Percentiles rank a stretch among this genome's conserved stretches.
Evolutionary conservation across 37 sponge, comb jelly and placozoan species (phyloP).

Genomic region (Cliona cf. orientalis): DNA sequence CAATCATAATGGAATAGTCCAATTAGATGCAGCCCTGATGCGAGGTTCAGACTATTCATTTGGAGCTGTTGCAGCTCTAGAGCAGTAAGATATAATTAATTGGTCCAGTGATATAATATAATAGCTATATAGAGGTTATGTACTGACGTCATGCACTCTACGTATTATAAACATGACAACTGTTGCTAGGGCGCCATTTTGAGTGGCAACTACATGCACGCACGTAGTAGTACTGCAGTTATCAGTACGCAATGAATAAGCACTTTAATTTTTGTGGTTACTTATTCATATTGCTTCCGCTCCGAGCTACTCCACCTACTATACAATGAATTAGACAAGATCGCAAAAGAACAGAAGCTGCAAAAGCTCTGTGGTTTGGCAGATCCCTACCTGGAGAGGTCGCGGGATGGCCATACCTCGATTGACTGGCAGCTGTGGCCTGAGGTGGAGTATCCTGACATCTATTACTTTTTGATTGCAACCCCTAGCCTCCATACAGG

Average conservation of each 20-base stretch:
- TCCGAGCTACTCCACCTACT: too few relatives aligned
- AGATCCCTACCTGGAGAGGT: conserved; percentile 24
- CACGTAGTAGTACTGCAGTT: too few relatives aligned
- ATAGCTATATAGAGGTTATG: too few relatives aligned
- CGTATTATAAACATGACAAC: too few relatives aligned
- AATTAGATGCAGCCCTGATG: conserved; percentile 86
- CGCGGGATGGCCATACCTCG: neutral
- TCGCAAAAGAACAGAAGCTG: conserved; percentile 28
- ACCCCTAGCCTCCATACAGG: conserved; percentile 48
- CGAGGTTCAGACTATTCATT: conserved; percentile 63
- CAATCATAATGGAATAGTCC: conserved; percentile 70
- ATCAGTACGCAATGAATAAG: too few relatives aligned
- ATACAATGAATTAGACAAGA: conserved; percentile 14
- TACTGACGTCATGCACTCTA: too few relatives aligned
- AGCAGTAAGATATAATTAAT: conserved; percentile 54
- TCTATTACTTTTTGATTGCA: conserved; percentile 47
- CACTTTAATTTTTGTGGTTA: too few relatives aligned
- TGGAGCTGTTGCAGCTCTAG: conserved; percentile 79
- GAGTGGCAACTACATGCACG: too few relatives aligned
- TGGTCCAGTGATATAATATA: too few relatives aligned
- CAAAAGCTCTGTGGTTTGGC: conserved; percentile 24
- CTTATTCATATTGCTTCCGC: too few relatives aligned
- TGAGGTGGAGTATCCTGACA: conserved; percentile 51
- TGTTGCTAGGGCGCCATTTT: too few relatives aligned
- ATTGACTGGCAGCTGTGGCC: too few relatives aligned